Percentiles rank a stretch among this genome's conserved stretches.
phyloP scores from a whole-genome alignment of 2,888 invertebrate species.

The Leptodirus hochenwartii region DNA sequence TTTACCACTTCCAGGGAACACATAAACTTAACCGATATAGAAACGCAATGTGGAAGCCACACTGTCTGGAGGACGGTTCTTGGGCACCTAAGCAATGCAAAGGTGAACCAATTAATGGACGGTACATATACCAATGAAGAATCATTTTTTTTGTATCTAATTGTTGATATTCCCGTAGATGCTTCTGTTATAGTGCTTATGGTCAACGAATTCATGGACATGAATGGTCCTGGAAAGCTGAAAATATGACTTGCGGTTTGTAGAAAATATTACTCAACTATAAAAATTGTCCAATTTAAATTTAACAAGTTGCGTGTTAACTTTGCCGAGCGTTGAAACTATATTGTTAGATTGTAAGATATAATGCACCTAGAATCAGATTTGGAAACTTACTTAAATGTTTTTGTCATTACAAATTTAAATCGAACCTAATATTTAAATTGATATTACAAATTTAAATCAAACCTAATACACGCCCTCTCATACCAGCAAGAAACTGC shows the following conservation, averaged over 20 bases:
- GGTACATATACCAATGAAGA: conserved; percentile 27
- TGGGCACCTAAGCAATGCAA: conserved; percentile 48
- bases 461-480: no score
- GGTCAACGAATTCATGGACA: conserved; percentile 44
- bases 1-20: conserved; percentile 14
- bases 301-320: no score
- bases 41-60: conserved; percentile 19
- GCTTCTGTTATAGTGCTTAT: conserved; percentile 39
- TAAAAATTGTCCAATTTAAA: no score
- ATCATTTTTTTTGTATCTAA: conserved; percentile 1
- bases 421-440: no score
- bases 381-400: no score
- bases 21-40: conserved; percentile 13
- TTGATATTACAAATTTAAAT: no score
- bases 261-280: conserved; percentile 3
- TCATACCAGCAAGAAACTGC: no score
- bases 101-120: conserved; percentile 38
- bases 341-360: no score
- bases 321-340: no score
- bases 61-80: conserved; percentile 36
- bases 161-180: conserved; percentile 21
- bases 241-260: conserved; percentile 42
- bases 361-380: no score
- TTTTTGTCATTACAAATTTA: no score
- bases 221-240: conserved; percentile 35